These are phyloP conservation scores for Choloepus didactylus DNA, from an alignment of 2,797 vertebrate genomes.

Conservation along the genomic window DNA sequence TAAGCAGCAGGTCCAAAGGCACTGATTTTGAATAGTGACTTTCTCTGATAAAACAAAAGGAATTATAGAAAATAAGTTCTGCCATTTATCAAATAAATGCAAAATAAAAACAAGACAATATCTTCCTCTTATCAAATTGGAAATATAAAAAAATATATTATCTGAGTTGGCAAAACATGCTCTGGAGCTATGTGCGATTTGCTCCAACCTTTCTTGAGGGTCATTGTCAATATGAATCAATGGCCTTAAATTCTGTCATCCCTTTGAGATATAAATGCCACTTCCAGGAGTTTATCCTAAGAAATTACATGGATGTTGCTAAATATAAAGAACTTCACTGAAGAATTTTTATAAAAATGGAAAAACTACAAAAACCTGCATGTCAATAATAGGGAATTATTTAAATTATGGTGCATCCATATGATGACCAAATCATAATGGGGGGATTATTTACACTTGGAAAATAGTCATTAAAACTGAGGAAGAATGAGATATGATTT, in stretches of 20 bases:
- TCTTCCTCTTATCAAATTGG: background rate
- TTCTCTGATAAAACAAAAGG: slow-evolving; percentile 15
- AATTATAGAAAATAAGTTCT: background rate
- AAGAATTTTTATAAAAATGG: slow-evolving; percentile 22
- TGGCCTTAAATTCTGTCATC: background rate
- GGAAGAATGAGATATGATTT: background rate
- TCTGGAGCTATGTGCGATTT: background rate
- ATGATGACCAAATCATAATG: background rate
- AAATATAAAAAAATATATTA: background rate
- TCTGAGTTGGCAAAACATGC: background rate
- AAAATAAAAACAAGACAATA: background rate
- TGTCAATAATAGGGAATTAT: background rate
- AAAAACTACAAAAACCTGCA: background rate
- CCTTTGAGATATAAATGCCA: background rate
- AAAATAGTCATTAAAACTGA: background rate
- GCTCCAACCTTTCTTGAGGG: background rate
- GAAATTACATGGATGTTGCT: background rate
- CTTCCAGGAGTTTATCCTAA: background rate
- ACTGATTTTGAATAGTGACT: background rate
- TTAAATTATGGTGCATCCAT: background rate
- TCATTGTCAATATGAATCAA: background rate
- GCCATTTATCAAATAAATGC: slow-evolving; percentile 11
- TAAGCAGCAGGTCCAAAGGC: background rate
- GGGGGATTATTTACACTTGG: background rate
- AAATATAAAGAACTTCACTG: background rate